Percentiles rank a stretch among this genome's conserved stretches.
These are phyloP conservation scores for Sylvilagus floridanus DNA, from an alignment of 2,797 vertebrate genomes.

Conservation along the genomic window DNA sequence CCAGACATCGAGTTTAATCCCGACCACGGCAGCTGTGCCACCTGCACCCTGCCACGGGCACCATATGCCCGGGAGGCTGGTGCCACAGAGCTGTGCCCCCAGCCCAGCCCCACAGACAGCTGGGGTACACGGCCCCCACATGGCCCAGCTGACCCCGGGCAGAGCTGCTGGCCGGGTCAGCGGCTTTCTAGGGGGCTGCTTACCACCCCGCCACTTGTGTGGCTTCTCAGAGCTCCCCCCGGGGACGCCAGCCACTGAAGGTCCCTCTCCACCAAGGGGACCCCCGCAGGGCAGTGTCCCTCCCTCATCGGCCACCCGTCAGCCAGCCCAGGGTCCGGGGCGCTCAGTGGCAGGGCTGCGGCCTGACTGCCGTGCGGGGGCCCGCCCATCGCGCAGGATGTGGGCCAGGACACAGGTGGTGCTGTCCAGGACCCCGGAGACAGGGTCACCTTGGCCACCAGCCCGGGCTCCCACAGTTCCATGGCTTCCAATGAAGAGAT, in stretches of 20 bases:
- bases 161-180: neutral
- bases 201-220: neutral
- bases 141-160: accelerated
- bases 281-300: accelerated
- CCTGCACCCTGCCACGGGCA: neutral
- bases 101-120: neutral
- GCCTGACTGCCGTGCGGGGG: neutral
- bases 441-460: neutral
- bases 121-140: accelerated
- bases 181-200: neutral
- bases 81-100: accelerated
- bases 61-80: neutral
- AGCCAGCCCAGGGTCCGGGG: neutral
- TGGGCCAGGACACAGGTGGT: no score
- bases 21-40: slow-evolving; percentile 42
- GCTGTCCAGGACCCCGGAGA: neutral
- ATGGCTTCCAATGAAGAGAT: neutral
- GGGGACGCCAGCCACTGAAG: neutral
- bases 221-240: neutral
- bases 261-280: neutral
- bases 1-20: slow-evolving; percentile 64
- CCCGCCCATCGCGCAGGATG: neutral
- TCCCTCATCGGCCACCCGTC: no score
- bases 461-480: neutral
- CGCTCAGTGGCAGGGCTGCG: neutral